A percentile compares a stretch with the other conserved stretches of the same genome.
Evolutionary conservation across 2,888 invertebrate genomes (phyloP).

Genomic region (Hoplodrina ambigua): DNA sequence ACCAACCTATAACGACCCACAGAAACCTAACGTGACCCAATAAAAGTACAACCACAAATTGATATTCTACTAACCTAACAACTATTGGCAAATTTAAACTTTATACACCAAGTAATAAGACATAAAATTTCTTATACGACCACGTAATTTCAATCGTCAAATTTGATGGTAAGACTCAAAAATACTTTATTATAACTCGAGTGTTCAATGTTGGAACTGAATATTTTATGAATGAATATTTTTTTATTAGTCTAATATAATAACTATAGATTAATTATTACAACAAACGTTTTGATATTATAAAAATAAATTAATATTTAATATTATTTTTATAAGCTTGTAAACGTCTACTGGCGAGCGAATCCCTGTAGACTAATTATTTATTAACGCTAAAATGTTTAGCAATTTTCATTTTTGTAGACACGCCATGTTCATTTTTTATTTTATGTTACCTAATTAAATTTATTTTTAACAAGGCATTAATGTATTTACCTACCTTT

Average conservation of each 20-base stretch:
- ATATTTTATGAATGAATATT: slow-evolving; percentile 35
- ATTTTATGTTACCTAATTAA: no score
- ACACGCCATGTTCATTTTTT: slow-evolving; percentile 4
- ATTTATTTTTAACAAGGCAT: no score
- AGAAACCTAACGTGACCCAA: slow-evolving; percentile 70
- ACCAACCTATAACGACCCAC: slow-evolving; percentile 74
- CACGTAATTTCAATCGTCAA: slow-evolving; percentile 44
- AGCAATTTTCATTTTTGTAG: neutral
- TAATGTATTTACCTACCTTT: no score
- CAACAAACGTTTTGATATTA: neutral
- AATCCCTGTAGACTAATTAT: slow-evolving; percentile 12
- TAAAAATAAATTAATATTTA: slow-evolving; percentile 5
- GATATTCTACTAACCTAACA: slow-evolving; percentile 51
- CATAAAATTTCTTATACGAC: slow-evolving; percentile 31
- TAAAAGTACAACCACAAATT: slow-evolving; percentile 67
- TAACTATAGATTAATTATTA: slow-evolving; percentile 15
- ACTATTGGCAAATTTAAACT: slow-evolving; percentile 51
- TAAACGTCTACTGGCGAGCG: neutral
- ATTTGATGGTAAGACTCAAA: slow-evolving; percentile 53
- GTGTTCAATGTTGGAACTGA: slow-evolving; percentile 34
- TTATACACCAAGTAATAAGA: slow-evolving; percentile 47
- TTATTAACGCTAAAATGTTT: slow-evolving; percentile 19
- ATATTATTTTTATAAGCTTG: slow-evolving; percentile 4
- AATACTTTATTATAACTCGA: slow-evolving; percentile 38
- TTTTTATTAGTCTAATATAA: slow-evolving; percentile 23